Base-by-base conservation (phyloP, 2,888 invertebrate genomes). In the Netelia virgata region DNA sequence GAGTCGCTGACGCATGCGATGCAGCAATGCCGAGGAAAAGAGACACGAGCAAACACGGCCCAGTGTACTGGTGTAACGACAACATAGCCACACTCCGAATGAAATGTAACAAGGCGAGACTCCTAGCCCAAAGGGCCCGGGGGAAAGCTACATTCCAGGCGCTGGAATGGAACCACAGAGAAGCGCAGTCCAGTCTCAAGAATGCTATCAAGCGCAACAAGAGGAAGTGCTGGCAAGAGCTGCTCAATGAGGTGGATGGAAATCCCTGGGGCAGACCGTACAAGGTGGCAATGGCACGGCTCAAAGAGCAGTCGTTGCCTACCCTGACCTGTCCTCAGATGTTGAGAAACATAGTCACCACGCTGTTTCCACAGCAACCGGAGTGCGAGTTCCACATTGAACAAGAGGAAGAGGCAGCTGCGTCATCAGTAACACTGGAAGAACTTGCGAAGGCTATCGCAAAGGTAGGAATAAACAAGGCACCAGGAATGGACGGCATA, bases 241-340 rank as follows among this genome's bases (percentile, higher is more conserved):
- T 86, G 3, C 1, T 83, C 1, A 16, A 43, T 0, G 82, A 86
- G 43, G 85, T 85, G 0, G 77, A 87, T 1, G 36, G 43, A 0
- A 85, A 87, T 43, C 79, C 78, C 0, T 87, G 88, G 87, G 89
- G 88, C 28, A 79, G 82, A 63, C 86, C 86, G 23, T 90, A 89
- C 74, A 84, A 75, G 59, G 79, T 89, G 5, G 88, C 88, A 36
- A 87, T 87, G 82, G 61, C 79, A 0, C 8, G 59, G 16, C 69
- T 88, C 63, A 86, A 72, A 47, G 70, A 41, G 14, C 77, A 23
- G n/a, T 14, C 55, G 11, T 28, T 9, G 23, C 63, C 63, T 16
- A 23, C 28, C n/a, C 59, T 79, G 0, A 74, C 79, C 0, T 83
- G 79, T 36, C 83, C 73, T 0, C 18, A 83, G 5, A 59, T 47